Evolutionary conservation across 1,140 invertebrate genomes (phyloP).

Genomic region (Archegozetes longisetosus): DNA sequence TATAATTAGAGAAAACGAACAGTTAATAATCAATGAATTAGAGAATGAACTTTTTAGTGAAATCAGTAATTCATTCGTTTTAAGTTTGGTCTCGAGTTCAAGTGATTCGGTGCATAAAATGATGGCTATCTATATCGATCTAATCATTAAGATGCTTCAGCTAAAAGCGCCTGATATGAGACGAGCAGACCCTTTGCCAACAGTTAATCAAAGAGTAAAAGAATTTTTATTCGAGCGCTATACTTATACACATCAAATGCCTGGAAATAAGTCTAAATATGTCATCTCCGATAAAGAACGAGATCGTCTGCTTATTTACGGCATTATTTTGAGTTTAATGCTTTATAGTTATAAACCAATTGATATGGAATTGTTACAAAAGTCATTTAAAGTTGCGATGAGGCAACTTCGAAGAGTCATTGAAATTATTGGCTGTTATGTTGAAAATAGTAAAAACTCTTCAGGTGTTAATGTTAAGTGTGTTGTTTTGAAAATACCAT

Average conservation of each 20-base stretch:
- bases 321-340: constrained; percentile 8
- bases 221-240: constrained; percentile 10
- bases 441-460: neutral
- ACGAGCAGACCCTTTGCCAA: constrained; percentile 6
- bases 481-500: neutral
- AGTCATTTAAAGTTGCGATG: neutral
- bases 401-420: neutral
- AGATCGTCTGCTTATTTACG: constrained; percentile 2
- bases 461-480: neutral
- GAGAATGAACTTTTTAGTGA: neutral
- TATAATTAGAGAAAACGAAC: constrained; percentile 3
- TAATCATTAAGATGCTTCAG: constrained; percentile 1
- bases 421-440: constrained; percentile 12
- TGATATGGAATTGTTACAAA: constrained; percentile 9
- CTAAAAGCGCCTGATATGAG: neutral
- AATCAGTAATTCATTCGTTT: constrained; percentile 5
- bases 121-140: constrained; percentile 12
- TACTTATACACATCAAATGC: neutral
- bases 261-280: neutral
- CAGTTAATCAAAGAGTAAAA: constrained; percentile 1
- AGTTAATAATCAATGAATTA: neutral
- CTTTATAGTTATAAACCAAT: constrained; percentile 1
- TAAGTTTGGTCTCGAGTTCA: neutral
- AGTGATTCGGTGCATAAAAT: neutral
- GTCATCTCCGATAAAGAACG: constrained; percentile 2